These are phyloP conservation scores for Mastigias papua DNA, from an alignment of 30 jellyfish, hydroid and myxozoan genomes.

Conservation along the genomic window DNA sequence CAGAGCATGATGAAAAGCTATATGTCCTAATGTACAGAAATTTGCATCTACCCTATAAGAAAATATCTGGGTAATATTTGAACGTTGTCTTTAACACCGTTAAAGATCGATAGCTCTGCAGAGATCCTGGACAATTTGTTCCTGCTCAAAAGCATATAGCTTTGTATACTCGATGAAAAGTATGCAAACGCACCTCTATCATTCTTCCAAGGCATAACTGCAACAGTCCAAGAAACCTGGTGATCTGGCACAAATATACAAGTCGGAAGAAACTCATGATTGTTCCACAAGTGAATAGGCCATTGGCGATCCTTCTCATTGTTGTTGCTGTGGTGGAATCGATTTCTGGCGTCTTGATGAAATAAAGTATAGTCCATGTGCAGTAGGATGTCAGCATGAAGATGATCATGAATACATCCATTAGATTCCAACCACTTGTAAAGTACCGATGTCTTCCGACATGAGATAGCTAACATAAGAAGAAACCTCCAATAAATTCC, in stretches of 20 bases:
- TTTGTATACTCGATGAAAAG: not conserved
- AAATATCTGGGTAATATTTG: too few species aligned
- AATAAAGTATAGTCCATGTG: slow-evolving; percentile 70
- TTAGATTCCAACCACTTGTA: slow-evolving; percentile 91
- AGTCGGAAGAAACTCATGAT: slow-evolving; percentile 90
- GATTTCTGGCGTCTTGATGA: slow-evolving; percentile 45
- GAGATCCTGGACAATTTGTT: too few species aligned
- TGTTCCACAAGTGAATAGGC: slow-evolving; percentile 86
- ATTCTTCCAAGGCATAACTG: slow-evolving; percentile 95
- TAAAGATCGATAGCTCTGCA: too few species aligned
- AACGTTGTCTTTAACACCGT: too few species aligned
- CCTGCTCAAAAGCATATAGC: not conserved
- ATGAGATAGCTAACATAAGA: slow-evolving; percentile 48
- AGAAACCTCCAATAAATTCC: not conserved
- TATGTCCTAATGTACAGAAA: too few species aligned
- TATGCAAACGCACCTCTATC: slow-evolving; percentile 71
- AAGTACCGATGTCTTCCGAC: slow-evolving; percentile 76
- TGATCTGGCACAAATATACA: slow-evolving; percentile 91
- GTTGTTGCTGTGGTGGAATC: not conserved
- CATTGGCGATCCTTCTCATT: slow-evolving; percentile 72
- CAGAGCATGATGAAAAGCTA: too few species aligned
- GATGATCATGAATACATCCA: slow-evolving; percentile 85
- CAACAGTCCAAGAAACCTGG: slow-evolving; percentile 88
- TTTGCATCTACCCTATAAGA: too few species aligned
- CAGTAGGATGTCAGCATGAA: slow-evolving; percentile 70